A percentile compares a stretch with the other conserved stretches of the same genome.
Evolutionary conservation across 2,888 invertebrate genomes (phyloP).

Genomic region (Apoda limacodes): DNA sequence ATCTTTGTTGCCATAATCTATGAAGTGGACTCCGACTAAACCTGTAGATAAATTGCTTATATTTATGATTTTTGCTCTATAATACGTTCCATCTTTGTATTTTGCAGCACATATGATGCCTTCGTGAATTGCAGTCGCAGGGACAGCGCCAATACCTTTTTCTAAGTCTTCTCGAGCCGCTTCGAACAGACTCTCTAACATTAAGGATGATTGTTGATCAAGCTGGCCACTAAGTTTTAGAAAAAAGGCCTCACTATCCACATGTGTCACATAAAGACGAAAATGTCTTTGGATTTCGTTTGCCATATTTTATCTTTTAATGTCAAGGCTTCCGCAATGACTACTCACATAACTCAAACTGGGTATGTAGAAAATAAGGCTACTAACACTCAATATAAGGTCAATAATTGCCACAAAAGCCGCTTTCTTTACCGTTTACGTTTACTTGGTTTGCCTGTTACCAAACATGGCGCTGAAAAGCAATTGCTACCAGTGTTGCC

Average conservation of each 20-base stretch:
- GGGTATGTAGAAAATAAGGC: slow-evolving; percentile 17
- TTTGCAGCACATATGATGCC: slow-evolving; percentile 74
- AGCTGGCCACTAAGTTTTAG: slow-evolving; percentile 80
- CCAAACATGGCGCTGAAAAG: slow-evolving; percentile 43
- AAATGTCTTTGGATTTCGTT: slow-evolving; percentile 43
- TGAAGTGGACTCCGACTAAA: slow-evolving; percentile 73
- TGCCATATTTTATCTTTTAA: slow-evolving; percentile 34
- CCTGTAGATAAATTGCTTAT: slow-evolving; percentile 55
- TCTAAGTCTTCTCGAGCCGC: slow-evolving; percentile 47
- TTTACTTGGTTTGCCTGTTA: slow-evolving; percentile 35
- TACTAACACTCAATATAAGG: slow-evolving; percentile 30
- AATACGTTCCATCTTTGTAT: slow-evolving; percentile 75
- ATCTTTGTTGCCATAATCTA: slow-evolving; percentile 77
- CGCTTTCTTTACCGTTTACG: slow-evolving; percentile 58
- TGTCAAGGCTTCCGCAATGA: slow-evolving; percentile 12
- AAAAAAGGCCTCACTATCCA: slow-evolving; percentile 77
- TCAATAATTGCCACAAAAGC: slow-evolving; percentile 32
- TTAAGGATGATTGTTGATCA: slow-evolving; percentile 66
- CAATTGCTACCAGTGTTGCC: no score
- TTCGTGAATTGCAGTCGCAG: slow-evolving; percentile 57
- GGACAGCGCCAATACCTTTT: slow-evolving; percentile 53
- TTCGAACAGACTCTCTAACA: slow-evolving; percentile 65
- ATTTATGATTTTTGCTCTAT: slow-evolving; percentile 71
- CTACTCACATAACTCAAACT: slow-evolving; percentile 35
- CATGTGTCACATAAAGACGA: slow-evolving; percentile 72